Percentiles rank a stretch among this genome's conserved stretches.
These are phyloP conservation scores for Anguilla japonica DNA, from an alignment of 2,113 vertebrate species.

Conservation along the genomic window DNA sequence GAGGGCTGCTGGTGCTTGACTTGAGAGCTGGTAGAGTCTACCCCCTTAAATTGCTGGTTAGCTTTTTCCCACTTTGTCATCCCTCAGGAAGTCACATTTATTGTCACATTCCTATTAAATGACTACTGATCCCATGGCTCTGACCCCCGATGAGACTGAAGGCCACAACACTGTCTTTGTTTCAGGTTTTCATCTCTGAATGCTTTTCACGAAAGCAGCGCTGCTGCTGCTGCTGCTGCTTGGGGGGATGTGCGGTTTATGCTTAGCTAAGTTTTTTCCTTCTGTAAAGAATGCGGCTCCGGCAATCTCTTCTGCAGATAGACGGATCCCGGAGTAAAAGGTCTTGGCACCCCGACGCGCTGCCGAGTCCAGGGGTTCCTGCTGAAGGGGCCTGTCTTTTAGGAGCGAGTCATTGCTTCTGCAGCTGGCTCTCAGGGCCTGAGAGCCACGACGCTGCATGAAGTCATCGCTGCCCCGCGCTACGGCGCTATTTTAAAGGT, in stretches of 20 bases:
- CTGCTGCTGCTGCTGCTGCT: neutral
- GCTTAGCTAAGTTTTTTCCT: slow-evolving; percentile 1
- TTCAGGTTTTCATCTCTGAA: neutral
- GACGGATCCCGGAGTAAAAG: slow-evolving; percentile 37
- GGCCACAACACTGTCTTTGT: too few species aligned
- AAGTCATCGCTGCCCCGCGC: slow-evolving; percentile 18
- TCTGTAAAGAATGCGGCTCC: slow-evolving; percentile 32
- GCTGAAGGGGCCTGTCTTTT: slow-evolving; percentile 32
- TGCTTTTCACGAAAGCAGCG: neutral
- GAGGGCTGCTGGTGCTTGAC: too few species aligned
- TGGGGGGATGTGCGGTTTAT: neutral
- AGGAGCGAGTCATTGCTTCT: slow-evolving; percentile 42
- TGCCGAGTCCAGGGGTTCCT: slow-evolving; percentile 41
- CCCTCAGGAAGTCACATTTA: neutral
- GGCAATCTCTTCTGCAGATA: slow-evolving; percentile 46
- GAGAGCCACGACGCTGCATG: slow-evolving; percentile 8
- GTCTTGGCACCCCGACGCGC: slow-evolving; percentile 34
- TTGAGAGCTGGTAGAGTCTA: neutral
- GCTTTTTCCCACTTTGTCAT: neutral
- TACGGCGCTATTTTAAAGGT: neutral
- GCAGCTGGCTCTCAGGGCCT: slow-evolving; percentile 35
- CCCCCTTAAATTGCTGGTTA: neutral
- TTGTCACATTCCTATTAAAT: neutral
- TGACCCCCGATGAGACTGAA: too few species aligned
- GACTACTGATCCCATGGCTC: too few species aligned